Base-by-base conservation (phyloP, 2,888 invertebrate genomes). In the Dicranocentrus wangi region DNA sequence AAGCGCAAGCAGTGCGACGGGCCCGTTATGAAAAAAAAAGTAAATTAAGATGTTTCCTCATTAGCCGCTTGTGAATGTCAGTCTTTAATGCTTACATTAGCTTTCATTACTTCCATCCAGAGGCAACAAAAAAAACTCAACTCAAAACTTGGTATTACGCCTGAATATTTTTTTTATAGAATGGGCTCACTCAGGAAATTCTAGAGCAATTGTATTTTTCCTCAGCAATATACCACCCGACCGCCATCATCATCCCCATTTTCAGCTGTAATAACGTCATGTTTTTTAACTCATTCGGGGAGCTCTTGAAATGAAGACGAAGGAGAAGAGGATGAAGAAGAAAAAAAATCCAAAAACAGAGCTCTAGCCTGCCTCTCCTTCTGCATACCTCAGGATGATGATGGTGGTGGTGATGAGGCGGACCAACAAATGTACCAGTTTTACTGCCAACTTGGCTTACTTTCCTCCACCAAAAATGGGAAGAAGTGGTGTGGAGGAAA, bases 361-460 rank as follows among this genome's bases (percentile, higher is more conserved):
- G 39, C 39, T 39, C 7, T 39, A 39, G 39, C 39, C 5, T 39
- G 5, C 13, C 39, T 39, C 39, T 39, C 8, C 51, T n/a, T 21
- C 13, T 51, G n/a, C 21, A 51, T 21, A 25, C 17, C 21, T 25
- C 23, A 55, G 13, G 21, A 55, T 13, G 3, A 51, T 3, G n/a
- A 32, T 32, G 32, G 32, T 32, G 32, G 10, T 32, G 32, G 32
- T 51, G n/a, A 17, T 51, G 51, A 51, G n/a, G 47, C 5, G n/a
- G 28, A 28, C 60, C 60, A 60, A 60, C 27, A 69, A 69, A 39
- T 69, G 32, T 42, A 71, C 28, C 43, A 60, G 13, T 71, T 60
- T 71, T 60, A 71, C 65, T 72, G 79, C 79, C 65, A 71, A 79
- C 65, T 71, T 79, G 71, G 53, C 79, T 66, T 66, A 66, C 71